Base-by-base conservation (phyloP, 1,140 invertebrate species). In the Habropoda laboriosa region DNA sequence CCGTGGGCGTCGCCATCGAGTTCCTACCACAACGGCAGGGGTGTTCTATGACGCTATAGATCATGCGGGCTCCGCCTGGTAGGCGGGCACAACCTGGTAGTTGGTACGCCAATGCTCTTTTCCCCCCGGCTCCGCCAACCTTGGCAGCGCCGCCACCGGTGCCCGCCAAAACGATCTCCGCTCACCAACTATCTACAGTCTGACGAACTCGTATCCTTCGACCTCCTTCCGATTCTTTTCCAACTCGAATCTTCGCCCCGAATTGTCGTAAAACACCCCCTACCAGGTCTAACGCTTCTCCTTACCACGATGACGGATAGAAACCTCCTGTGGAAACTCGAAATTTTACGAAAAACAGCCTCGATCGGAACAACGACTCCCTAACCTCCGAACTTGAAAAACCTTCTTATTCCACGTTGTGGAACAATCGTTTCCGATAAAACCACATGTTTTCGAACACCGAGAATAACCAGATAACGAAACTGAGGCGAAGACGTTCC, bases 21-120 rank as follows among this genome's bases (percentile, higher is more conserved):
- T 85, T 89, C 86, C 79, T 90, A 90, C 80, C 73, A 86, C 87
- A 60, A 45, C 53, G 67, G 89, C 86, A 89, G 90, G 92, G 90
- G 83, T 92, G 90, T 89, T 92, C 90, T 93, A 93, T 88, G 91
- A 92, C 90, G 92, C 92, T 93, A 93, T 93, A 92, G 91, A 93
- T 93, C 92, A 93, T 90, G 79, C 73, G 82, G 73, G 85, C 91
- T 89, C 90, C 92, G 88, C 92, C 92, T 79, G 58, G 72, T 84
- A 61, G 85, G 85, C 85, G 85, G 85, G 71, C 70, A 80, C 84
- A 78, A 71, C 70, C 70, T 77, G 78, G 73, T 80, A 87, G 84
- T 87, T 87, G 81, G 82, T 83, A 81, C 79, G 79, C 79, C 81
- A 51, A 68, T 83, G 80, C 85, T 63, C 76, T 77, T 86, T 71